A percentile compares a stretch with the other conserved stretches of the same genome.
Evolutionary conservation across 2,797 vertebrate species (phyloP).

Genomic region (Erithacus rubecula): DNA sequence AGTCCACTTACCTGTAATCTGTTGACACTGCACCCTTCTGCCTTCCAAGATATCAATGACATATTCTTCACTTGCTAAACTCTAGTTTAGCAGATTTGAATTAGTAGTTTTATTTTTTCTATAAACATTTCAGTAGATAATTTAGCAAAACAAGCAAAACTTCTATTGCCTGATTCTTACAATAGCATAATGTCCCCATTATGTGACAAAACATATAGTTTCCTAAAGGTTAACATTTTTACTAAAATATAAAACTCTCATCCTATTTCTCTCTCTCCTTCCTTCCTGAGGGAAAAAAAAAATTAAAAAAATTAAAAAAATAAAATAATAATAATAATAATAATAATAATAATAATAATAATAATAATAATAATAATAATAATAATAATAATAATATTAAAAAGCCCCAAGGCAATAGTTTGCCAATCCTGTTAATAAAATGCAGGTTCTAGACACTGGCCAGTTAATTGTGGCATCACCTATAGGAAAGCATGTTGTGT

Average conservation of each 20-base stretch:
- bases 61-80: neutral
- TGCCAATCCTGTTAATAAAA: neutral
- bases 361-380: too few relatives aligned
- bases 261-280: neutral
- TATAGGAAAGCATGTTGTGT: neutral
- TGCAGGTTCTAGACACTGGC: neutral
- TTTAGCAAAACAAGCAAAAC: neutral
- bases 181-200: neutral
- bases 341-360: too few relatives aligned
- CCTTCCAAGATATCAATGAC: neutral
- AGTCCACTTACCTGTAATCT: neutral
- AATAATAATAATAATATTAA: too few relatives aligned
- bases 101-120: neutral
- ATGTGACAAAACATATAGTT: neutral
- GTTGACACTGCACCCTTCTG: neutral
- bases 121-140: neutral
- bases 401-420: neutral
- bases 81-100: neutral
- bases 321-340: neutral
- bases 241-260: neutral
- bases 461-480: neutral
- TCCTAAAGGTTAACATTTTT: neutral
- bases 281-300: neutral
- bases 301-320: too few relatives aligned
- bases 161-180: neutral